Evolutionary conservation across 1,140 invertebrate species (phyloP), one percentile per base, ranked within the genome.

Genomic region (Melanaphis sacchari): DNA sequence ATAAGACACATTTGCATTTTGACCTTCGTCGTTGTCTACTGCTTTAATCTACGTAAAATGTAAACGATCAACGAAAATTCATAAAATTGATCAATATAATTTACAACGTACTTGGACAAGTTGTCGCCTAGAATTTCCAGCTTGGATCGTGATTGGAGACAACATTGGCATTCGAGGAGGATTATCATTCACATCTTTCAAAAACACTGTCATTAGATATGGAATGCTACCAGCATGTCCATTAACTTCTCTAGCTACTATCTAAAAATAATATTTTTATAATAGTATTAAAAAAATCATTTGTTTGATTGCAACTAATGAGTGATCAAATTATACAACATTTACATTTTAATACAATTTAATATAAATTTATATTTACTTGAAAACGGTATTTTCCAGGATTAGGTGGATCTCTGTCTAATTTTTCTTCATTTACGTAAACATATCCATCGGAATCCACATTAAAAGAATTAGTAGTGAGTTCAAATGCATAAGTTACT

Each of bases 371-470:
- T 66, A 2, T 66, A 92, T 91, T 94, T 94, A 97, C 96, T 95
- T 97, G 97, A 95, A 98, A 98, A 94, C 97, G 97, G 94, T 98
- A 98, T 94, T 97, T 97, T 87, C 97, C 97, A 1, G 97, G 97
- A 95, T 97, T 98, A 0, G 98, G 98, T 11, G 98, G 97, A 95
- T 99, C 98, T 91, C 98, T 96, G 95, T 99, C 98, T 82, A 99
- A 95, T 95, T 97, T 97, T 94, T 98, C 97, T 94, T 98, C 97
- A 94, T 97, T 97, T 0, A 98, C 98, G 2, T 98, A 96, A 18
- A 99, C 95, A 87, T 96, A 95, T 2, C 97, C 97, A 81, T 97
- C 96, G 90, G 96, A 95, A 93, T 98, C 97, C 90, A 98, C 97
- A 94, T 96, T 96, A 95, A 99, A 99, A 94, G 97, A 98, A 59